A percentile compares a stretch with the other conserved stretches of the same genome.
Conservation (phyloP, 2,888 invertebrate genomes). For the Smittia aterrima region DNA sequence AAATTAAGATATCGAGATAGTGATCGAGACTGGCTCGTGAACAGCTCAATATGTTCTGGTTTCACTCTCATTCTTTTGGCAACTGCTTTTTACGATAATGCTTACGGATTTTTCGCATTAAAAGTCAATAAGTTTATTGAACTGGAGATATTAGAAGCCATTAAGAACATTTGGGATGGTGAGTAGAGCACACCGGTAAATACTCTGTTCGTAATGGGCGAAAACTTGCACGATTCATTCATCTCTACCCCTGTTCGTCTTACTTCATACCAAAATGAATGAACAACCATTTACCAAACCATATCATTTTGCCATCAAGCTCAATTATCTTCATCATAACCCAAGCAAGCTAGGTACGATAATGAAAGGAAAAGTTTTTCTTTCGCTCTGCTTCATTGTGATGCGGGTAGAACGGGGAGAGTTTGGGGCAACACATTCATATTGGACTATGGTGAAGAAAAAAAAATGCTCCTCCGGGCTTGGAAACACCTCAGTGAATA, state of each 20-base stretch:
- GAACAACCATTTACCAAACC: conserved; percentile 8
- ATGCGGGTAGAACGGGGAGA: neutral
- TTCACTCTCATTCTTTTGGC: too few relatives aligned
- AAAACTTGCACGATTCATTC: conserved; percentile 21
- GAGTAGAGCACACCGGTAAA: neutral
- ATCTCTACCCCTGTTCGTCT: neutral
- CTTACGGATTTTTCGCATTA: neutral
- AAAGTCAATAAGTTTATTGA: conserved; percentile 25
- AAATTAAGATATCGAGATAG: too few relatives aligned
- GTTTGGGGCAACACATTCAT: too few relatives aligned
- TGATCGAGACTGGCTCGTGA: too few relatives aligned
- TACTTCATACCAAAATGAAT: neutral
- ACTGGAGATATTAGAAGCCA: neutral
- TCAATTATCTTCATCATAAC: conserved; percentile 11
- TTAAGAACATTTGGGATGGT: neutral
- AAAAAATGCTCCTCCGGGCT: neutral
- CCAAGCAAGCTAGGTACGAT: neutral
- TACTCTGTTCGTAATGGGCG: neutral
- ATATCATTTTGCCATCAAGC: conserved; percentile 27
- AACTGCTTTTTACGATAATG: too few relatives aligned
- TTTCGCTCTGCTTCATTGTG: neutral
- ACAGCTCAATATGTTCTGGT: too few relatives aligned
- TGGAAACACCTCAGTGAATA: neutral
- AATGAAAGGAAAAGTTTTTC: neutral
- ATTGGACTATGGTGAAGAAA: too few relatives aligned